Evolutionary conservation across 2,113 vertebrate genomes (phyloP).

Genomic region (Pseudolaguvia tuberculata): DNA sequence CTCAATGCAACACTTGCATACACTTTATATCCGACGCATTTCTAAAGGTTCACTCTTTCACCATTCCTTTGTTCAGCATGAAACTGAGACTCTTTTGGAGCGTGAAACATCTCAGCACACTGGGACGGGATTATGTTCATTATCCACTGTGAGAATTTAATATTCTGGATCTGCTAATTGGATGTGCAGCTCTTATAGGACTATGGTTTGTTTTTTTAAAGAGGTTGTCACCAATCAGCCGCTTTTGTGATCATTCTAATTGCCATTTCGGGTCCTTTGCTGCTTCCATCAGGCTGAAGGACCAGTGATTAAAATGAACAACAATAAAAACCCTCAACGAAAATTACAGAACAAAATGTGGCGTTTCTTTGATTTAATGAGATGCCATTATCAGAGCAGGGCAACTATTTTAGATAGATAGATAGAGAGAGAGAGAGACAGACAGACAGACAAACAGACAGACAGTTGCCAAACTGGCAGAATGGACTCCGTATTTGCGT

Average conservation of each 20-base stretch:
- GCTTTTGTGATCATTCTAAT: constrained; percentile 44
- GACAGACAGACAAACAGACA: no score
- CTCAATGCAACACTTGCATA: no score
- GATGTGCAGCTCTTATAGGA: constrained; percentile 33
- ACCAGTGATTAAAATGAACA: constrained; percentile 6
- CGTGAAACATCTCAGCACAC: not conserved
- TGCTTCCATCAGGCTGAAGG: constrained; percentile 3
- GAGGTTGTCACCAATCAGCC: constrained; percentile 41
- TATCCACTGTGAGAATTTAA: constrained; percentile 16
- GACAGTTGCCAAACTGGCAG: no score
- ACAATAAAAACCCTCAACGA: constrained; percentile 22
- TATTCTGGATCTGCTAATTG: constrained; percentile 40
- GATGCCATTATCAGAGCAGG: not conserved
- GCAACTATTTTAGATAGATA: not conserved
- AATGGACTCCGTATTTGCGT: no score
- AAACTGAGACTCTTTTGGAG: not conserved
- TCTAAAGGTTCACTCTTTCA: not conserved
- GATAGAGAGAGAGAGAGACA: not conserved
- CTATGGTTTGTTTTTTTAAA: not conserved
- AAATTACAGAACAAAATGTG: not conserved
- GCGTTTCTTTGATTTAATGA: constrained; percentile 9
- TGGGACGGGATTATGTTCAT: not conserved
- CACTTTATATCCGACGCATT: not conserved
- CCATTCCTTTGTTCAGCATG: not conserved
- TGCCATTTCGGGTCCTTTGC: not conserved